Percentiles rank a stretch among this genome's conserved stretches.
Evolutionary conservation across 2,888 invertebrate genomes (phyloP).

Genomic region (Ephialtes manifestator): DNA sequence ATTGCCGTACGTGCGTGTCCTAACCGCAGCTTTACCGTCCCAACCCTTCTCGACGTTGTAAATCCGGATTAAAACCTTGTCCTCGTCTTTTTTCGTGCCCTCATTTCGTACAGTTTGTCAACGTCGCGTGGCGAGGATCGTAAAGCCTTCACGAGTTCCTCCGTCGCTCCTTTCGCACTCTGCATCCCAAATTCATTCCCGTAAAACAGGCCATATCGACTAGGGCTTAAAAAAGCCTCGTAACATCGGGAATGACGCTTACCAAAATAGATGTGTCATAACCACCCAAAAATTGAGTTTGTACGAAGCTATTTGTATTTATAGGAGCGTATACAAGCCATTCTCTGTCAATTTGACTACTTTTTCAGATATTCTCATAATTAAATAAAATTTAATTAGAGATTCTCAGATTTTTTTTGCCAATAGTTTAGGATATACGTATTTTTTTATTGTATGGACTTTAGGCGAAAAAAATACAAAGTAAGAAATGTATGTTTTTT

Average conservation of each 20-base stretch:
- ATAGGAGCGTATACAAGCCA: neutral
- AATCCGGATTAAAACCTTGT: constrained; percentile 58
- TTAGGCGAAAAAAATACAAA: too few relatives aligned
- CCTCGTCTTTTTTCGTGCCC: constrained; percentile 22
- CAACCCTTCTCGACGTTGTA: constrained; percentile 36
- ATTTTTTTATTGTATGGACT: too few relatives aligned
- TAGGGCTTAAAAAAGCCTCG: neutral
- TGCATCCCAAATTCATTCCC: constrained; percentile 9
- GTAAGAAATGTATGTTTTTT: too few relatives aligned
- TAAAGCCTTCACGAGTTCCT: constrained; percentile 13
- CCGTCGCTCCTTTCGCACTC: neutral
- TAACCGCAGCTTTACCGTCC: constrained; percentile 21
- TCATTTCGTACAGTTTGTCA: constrained; percentile 45
- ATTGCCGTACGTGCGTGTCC: constrained; percentile 22
- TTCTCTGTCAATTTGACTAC: too few relatives aligned
- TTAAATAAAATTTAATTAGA: too few relatives aligned
- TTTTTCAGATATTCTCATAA: too few relatives aligned
- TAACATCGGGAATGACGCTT: neutral
- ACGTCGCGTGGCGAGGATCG: constrained; percentile 41
- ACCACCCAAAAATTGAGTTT: constrained; percentile 14
- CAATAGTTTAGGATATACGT: too few relatives aligned
- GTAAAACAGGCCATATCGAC: neutral
- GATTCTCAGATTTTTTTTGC: too few relatives aligned
- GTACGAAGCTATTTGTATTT: constrained; percentile 6
- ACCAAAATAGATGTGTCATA: constrained; percentile 43